These are phyloP conservation scores for Zaprionus gabonicus DNA, from an alignment of 1,140 invertebrate genomes.

Conservation along the genomic window DNA sequence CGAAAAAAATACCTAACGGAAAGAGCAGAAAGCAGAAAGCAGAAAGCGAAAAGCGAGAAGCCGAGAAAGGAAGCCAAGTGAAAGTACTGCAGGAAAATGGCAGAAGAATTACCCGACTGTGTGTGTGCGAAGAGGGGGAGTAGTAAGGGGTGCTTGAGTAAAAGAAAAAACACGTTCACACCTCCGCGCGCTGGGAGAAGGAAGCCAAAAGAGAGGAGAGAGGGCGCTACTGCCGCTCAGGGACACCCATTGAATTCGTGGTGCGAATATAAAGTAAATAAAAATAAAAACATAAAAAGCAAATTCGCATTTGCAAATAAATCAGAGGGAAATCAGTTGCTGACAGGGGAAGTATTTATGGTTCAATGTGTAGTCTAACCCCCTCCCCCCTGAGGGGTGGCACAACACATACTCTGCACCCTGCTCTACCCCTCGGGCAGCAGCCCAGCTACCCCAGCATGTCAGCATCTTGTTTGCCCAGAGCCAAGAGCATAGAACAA, in stretches of 20 bases:
- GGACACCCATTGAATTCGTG: conserved; percentile 61
- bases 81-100: conserved; percentile 71
- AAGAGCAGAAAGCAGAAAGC: conserved; percentile 29
- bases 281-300: conserved; percentile 82
- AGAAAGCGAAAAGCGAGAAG: conserved; percentile 24
- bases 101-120: conserved; percentile 71
- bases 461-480: conserved; percentile 46
- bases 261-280: conserved; percentile 82
- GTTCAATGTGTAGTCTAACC: conserved; percentile 40
- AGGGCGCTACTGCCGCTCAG: conserved; percentile 12
- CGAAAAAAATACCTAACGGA: conserved; percentile 16
- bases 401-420: conserved; percentile 4
- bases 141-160: conserved; percentile 17
- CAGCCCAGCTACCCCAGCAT: background rate
- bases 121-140: conserved; percentile 22
- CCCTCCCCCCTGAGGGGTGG: conserved; percentile 18
- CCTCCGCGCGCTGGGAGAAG: conserved; percentile 35
- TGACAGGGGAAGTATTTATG: conserved; percentile 83
- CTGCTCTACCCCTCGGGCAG: background rate
- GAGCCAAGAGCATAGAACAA: conserved; percentile 72
- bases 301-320: conserved; percentile 84
- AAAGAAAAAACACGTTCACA: conserved; percentile 75
- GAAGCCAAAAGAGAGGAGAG: background rate
- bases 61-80: conserved; percentile 61
- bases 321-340: conserved; percentile 81